Evolutionary conservation across 2,113 vertebrate species (phyloP).

Genomic region (Falcunculus frontatus): DNA sequence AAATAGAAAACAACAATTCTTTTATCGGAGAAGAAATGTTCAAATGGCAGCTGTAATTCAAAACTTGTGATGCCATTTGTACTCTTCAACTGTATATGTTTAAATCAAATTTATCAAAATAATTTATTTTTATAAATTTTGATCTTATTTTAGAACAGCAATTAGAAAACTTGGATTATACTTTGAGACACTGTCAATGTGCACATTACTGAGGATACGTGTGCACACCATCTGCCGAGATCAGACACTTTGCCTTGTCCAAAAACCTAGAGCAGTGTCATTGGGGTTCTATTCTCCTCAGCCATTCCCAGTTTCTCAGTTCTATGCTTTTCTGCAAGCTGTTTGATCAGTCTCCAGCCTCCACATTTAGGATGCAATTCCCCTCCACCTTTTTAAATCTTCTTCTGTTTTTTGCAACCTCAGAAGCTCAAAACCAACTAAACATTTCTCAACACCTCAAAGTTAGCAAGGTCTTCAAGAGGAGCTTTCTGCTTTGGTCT

Average conservation of each 20-base stretch:
- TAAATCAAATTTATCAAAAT: background rate
- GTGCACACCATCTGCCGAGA: no score
- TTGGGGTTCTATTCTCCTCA: background rate
- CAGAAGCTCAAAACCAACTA: background rate
- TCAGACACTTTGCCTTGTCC: background rate
- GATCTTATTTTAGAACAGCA: background rate
- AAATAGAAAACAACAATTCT: background rate
- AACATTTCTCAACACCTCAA: background rate
- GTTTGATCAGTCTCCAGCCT: background rate
- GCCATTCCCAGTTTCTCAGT: background rate
- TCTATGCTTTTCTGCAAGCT: background rate
- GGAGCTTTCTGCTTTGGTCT: background rate
- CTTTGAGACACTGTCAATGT: background rate
- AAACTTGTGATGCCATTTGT: background rate
- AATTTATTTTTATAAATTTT: background rate
- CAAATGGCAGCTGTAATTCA: background rate
- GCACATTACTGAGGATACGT: background rate
- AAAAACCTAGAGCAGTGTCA: background rate
- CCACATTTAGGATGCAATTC: background rate
- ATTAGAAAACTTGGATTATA: background rate
- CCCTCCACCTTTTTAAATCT: background rate
- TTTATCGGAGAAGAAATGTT: background rate
- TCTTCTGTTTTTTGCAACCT: background rate
- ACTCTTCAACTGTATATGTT: background rate
- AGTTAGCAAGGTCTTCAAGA: background rate